phyloP scores from a whole-genome alignment of 2,888 invertebrate species.

The Ptychoptera contaminata region DNA sequence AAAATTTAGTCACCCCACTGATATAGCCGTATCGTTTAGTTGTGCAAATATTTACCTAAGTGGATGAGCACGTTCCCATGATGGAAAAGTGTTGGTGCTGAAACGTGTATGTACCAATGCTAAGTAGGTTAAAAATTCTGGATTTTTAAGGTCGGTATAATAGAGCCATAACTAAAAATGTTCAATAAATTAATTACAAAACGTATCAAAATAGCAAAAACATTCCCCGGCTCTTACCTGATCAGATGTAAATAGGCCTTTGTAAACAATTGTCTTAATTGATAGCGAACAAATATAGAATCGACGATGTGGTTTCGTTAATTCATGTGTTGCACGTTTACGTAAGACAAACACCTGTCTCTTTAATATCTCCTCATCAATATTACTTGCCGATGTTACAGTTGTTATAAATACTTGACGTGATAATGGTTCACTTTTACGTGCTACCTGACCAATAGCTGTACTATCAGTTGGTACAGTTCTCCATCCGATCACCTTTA shows the following conservation, averaged over 20 bases:
- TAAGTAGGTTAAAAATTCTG: conserved; percentile 82
- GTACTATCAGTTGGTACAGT: conserved; percentile 78
- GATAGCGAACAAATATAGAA: conserved; percentile 96
- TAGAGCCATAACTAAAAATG: conserved; percentile 47
- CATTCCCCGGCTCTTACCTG: too few species aligned
- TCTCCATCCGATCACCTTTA: conserved; percentile 85
- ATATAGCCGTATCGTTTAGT: neutral
- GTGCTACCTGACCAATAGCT: conserved; percentile 81
- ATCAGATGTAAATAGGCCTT: conserved; percentile 91
- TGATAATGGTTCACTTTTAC: conserved; percentile 89
- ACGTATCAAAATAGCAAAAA: too few species aligned
- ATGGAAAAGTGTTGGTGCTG: conserved; percentile 98
- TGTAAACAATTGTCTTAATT: conserved; percentile 82
- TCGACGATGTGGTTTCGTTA: conserved; percentile 69
- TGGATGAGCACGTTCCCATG: conserved; percentile 98
- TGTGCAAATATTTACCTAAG: conserved; percentile 47
- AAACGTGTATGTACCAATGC: conserved; percentile 96
- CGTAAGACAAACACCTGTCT: conserved; percentile 78
- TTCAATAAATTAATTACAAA: too few species aligned
- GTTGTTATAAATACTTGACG: conserved; percentile 78
- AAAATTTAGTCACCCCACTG: neutral
- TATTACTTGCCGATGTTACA: conserved; percentile 11
- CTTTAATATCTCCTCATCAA: conserved; percentile 28
- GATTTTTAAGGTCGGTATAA: conserved; percentile 52
- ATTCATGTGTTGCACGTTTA: conserved; percentile 80